A percentile compares a stretch with the other conserved stretches of the same genome.
phyloP scores from a whole-genome alignment of 2,797 vertebrate genomes.

The Parambassis ranga region DNA sequence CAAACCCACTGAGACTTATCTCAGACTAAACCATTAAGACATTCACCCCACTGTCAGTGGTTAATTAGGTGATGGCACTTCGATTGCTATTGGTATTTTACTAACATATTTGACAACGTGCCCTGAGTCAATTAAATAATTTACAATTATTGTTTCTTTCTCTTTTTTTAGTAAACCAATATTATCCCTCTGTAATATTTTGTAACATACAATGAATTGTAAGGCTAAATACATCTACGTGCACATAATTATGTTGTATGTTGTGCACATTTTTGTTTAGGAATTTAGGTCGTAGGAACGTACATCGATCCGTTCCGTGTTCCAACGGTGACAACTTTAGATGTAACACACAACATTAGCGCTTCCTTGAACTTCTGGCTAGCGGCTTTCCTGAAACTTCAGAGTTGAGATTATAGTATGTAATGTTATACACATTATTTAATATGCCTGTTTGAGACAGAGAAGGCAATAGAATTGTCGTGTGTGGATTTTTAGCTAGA shows the following conservation, averaged over 20 bases:
- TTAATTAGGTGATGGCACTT: too few relatives aligned
- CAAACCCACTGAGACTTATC: constrained; percentile 42
- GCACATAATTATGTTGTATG: too few relatives aligned
- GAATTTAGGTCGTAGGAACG: too few relatives aligned
- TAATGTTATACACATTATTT: neutral
- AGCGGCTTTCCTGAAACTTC: neutral
- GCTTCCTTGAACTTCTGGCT: neutral
- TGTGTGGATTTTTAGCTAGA: neutral
- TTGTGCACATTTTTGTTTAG: too few relatives aligned
- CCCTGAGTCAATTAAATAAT: too few relatives aligned
- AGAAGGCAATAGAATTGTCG: neutral
- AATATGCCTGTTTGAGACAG: neutral
- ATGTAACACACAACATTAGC: constrained; percentile 51
- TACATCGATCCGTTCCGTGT: constrained; percentile 22
- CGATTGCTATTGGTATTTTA: too few relatives aligned
- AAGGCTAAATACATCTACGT: too few relatives aligned
- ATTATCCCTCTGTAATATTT: too few relatives aligned
- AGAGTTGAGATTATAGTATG: neutral
- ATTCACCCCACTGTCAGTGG: neutral
- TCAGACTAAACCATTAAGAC: constrained; percentile 28
- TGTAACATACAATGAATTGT: too few relatives aligned
- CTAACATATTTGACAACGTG: too few relatives aligned
- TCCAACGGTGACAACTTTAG: constrained; percentile 42
- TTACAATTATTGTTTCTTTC: too few relatives aligned
- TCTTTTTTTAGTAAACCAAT: too few relatives aligned